Conservation (phyloP, 2,888 invertebrate genomes). For the Spisula subtruncata region DNA sequence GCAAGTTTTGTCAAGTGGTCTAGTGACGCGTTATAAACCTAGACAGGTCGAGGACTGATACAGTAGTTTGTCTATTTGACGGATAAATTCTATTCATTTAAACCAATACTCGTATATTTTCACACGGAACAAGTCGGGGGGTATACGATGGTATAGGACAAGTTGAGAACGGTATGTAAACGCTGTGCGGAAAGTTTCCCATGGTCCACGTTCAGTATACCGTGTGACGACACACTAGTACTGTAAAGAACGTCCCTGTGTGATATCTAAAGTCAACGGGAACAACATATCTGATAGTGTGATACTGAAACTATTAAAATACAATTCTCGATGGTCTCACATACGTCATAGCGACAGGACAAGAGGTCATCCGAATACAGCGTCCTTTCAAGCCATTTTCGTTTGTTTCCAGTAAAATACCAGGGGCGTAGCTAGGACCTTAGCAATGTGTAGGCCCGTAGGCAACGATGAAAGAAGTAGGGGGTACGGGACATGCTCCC, state of each 20-base stretch:
- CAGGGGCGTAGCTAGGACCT: no score
- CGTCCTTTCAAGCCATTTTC: no score
- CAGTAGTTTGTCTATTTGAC: background rate
- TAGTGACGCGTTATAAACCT: background rate
- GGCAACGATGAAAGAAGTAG: no score
- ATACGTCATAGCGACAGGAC: background rate
- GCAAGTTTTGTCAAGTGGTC: background rate
- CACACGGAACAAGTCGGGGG: background rate
- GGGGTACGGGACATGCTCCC: no score
- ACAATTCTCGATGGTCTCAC: constrained; percentile 2
- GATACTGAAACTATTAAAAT: constrained; percentile 10
- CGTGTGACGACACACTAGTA: background rate
- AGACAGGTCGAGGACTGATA: background rate
- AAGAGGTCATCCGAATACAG: constrained; percentile 7
- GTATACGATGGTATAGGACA: constrained; percentile 4
- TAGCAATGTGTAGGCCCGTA: no score
- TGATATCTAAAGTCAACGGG: constrained; percentile 8
- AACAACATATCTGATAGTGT: background rate
- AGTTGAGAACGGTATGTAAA: background rate
- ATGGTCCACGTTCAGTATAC: background rate
- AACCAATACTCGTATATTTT: constrained; percentile 16
- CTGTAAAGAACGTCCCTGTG: constrained; percentile 1
- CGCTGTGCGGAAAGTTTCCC: background rate
- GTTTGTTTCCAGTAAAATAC: no score
- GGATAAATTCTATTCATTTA: constrained; percentile 5